These are phyloP conservation scores for Acrossocheilus wenchowensis DNA, from an alignment of 2,797 vertebrate genomes.

Conservation along the genomic window DNA sequence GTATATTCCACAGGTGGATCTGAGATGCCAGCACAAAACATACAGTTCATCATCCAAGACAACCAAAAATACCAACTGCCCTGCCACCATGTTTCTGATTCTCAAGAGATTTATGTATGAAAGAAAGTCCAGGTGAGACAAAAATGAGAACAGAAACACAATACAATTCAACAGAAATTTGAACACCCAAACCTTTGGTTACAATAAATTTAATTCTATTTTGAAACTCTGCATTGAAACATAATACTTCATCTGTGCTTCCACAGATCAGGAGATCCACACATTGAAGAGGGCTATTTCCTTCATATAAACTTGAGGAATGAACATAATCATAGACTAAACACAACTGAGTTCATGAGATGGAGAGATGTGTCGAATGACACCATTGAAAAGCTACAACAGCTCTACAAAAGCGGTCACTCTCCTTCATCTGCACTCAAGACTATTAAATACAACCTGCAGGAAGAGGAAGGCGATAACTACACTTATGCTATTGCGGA, in stretches of 20 bases:
- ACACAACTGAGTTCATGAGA: conserved; percentile 48
- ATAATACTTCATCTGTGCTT: background rate
- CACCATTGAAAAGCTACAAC: conserved; percentile 59
- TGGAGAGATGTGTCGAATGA: conserved; percentile 58
- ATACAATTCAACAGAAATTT: background rate
- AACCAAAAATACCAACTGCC: conserved; percentile 61
- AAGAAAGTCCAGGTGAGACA: conserved; percentile 50
- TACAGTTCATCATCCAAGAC: conserved; percentile 47
- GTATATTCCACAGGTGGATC: conserved; percentile 50
- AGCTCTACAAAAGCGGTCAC: conserved; percentile 58
- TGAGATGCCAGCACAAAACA: conserved; percentile 63
- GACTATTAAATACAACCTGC: conserved; percentile 57
- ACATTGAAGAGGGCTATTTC: conserved; percentile 53
- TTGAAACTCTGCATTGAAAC: background rate
- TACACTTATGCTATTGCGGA: conserved; percentile 53
- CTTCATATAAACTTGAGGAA: conserved; percentile 54
- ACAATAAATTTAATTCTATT: background rate
- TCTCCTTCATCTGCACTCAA: conserved; percentile 60
- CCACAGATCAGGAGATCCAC: conserved; percentile 57
- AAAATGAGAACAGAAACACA: background rate
- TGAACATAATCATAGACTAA: conserved; percentile 58
- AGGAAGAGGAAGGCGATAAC: conserved; percentile 58
- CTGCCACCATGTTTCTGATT: conserved; percentile 58
- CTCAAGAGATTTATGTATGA: conserved; percentile 53
- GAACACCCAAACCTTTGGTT: background rate